These are phyloP conservation scores for Eulemur mongoz DNA, from an alignment of 2,797 vertebrate genomes.

Conservation along the genomic window DNA sequence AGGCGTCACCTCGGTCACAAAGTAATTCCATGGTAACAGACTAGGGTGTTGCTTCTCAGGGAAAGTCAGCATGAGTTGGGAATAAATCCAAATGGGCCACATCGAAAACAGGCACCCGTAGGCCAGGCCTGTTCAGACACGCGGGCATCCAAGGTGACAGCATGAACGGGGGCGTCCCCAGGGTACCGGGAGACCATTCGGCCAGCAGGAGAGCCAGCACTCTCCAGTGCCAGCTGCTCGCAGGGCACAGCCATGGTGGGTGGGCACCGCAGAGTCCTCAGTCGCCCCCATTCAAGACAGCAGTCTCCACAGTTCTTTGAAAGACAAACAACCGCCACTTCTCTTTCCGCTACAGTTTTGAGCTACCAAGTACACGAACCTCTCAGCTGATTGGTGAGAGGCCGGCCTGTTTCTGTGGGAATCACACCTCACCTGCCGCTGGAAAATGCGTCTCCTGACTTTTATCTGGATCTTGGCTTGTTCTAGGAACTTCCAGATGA, in stretches of 20 bases:
- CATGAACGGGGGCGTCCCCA: rapidly evolving
- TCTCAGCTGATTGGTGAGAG: not conserved
- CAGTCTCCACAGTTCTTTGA: not conserved
- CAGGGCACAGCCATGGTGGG: not conserved
- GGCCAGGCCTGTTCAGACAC: not conserved
- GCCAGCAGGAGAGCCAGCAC: not conserved
- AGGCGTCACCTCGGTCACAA: not conserved
- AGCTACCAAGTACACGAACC: rapidly evolving
- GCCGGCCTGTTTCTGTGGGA: not conserved
- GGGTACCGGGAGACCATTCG: rapidly evolving
- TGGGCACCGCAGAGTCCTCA: not conserved
- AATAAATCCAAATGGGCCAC: not conserved
- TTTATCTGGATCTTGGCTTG: not conserved
- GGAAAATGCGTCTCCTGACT: rapidly evolving
- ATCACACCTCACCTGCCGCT: rapidly evolving
- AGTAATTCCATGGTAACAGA: not conserved
- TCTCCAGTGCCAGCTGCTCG: rapidly evolving
- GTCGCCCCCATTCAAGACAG: too few species aligned
- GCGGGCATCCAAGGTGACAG: too few species aligned
- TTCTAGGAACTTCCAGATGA: not conserved
- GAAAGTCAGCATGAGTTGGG: not conserved
- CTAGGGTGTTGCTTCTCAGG: not conserved
- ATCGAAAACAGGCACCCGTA: not conserved
- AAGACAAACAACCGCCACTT: not conserved
- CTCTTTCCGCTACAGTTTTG: not conserved